A percentile compares a stretch with the other conserved stretches of the same genome.
Conservation (phyloP, 2,797 vertebrate genomes). For the Poeciliopsis turneri region DNA sequence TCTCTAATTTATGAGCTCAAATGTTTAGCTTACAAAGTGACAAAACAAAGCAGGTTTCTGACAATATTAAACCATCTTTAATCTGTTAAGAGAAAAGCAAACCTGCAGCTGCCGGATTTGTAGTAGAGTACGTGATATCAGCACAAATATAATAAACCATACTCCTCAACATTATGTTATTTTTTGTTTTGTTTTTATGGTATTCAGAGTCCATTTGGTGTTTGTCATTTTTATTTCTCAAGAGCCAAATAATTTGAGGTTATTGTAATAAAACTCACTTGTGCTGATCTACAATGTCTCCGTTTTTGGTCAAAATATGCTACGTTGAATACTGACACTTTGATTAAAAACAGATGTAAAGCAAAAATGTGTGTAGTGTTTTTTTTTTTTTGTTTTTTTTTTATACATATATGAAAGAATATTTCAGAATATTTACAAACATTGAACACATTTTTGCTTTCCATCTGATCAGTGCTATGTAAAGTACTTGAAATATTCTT, state of each 20-base stretch:
- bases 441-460: not conserved
- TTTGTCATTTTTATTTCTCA: constrained; percentile 26
- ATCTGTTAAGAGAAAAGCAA: constrained; percentile 32
- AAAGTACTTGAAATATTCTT: not conserved
- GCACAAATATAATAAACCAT: constrained; percentile 31
- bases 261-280: constrained; percentile 65
- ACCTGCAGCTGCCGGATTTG: constrained; percentile 56
- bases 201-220: constrained; percentile 32
- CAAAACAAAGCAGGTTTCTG: constrained; percentile 38
- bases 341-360: not conserved
- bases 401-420: not conserved
- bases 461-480: not conserved
- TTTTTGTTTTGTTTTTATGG: constrained; percentile 26
- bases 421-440: not conserved
- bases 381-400: not conserved
- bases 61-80: constrained; percentile 58
- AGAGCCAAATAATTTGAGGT: constrained; percentile 57
- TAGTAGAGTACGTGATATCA: constrained; percentile 16
- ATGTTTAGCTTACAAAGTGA: constrained; percentile 24
- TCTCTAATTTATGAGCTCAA: constrained; percentile 73
- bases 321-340: not conserved
- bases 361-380: not conserved
- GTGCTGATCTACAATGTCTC: constrained; percentile 35
- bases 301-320: constrained; percentile 5
- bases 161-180: constrained; percentile 12